Percentiles rank a stretch among this genome's conserved stretches.
Conservation (phyloP, 1,140 invertebrate species). For the Cydia fagiglandana region DNA sequence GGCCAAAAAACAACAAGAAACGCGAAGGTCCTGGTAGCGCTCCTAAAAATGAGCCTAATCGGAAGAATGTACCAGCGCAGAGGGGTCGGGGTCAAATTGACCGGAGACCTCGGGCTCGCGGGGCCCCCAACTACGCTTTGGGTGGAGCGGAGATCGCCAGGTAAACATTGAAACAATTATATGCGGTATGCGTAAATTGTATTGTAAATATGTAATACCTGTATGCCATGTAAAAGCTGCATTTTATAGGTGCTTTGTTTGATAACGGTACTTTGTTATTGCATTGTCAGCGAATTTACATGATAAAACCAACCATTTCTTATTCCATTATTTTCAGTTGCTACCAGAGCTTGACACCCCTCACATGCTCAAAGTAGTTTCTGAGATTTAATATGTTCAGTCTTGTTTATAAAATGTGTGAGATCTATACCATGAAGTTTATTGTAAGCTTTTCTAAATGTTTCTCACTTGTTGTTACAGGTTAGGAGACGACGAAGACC, state of each 20-base stretch:
- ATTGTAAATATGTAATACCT: no score
- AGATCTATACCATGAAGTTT: background rate
- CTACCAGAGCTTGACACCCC: background rate
- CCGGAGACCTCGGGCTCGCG: conserved; percentile 87
- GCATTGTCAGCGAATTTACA: background rate
- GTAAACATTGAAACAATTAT: conserved; percentile 62
- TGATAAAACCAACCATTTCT: no score
- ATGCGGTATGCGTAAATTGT: no score
- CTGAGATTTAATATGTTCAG: background rate
- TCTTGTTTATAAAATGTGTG: background rate
- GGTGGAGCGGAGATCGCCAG: conserved; percentile 86
- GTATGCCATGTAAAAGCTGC: no score
- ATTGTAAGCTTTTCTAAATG: background rate
- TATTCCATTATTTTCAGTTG: background rate
- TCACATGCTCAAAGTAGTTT: background rate
- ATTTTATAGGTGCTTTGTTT: no score
- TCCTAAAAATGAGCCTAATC: conserved; percentile 81
- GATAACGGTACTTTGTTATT: no score
- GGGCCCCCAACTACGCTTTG: conserved; percentile 80
- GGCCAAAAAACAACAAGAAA: conserved; percentile 82
- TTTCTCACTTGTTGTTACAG: conserved; percentile 41
- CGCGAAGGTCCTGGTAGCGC: conserved; percentile 81
- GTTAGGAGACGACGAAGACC: conserved; percentile 78
- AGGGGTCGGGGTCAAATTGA: conserved; percentile 79
- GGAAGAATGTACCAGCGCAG: conserved; percentile 59